Conservation (phyloP, 1,140 invertebrate species). For the Olivierus martensii region DNA sequence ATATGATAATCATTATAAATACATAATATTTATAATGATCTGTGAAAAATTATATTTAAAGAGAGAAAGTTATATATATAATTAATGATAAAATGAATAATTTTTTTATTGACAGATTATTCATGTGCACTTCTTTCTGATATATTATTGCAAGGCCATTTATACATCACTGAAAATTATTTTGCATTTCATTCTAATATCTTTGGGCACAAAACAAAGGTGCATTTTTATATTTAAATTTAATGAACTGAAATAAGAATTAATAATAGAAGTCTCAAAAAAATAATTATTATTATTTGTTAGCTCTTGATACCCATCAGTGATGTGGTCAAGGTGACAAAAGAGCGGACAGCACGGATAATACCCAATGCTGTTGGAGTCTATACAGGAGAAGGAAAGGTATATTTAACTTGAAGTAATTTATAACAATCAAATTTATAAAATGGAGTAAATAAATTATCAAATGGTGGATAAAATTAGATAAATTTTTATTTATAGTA, state of each 20-base stretch:
- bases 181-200: constrained; percentile 93
- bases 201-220: constrained; percentile 81
- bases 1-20: too few relatives aligned
- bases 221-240: constrained; percentile 32
- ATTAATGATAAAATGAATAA: too few relatives aligned
- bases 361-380: constrained; percentile 79
- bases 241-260: too few relatives aligned
- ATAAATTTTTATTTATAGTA: constrained; percentile 36
- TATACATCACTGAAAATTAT: constrained; percentile 85
- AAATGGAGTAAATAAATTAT: not conserved
- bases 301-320: constrained; percentile 64
- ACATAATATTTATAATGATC: too few relatives aligned
- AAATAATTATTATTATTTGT: constrained; percentile 19
- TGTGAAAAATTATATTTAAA: too few relatives aligned
- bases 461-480: not conserved
- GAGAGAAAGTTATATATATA: too few relatives aligned
- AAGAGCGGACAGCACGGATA: constrained; percentile 69
- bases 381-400: constrained; percentile 59
- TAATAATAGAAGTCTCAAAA: too few relatives aligned
- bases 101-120: constrained; percentile 51
- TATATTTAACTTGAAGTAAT: too few relatives aligned
- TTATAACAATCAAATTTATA: too few relatives aligned
- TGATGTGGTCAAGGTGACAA: constrained; percentile 67
- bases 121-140: constrained; percentile 81
- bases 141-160: constrained; percentile 78